phyloP scores from a whole-genome alignment of 2,797 vertebrate genomes.

The Pipistrellus pipistrellus region DNA sequence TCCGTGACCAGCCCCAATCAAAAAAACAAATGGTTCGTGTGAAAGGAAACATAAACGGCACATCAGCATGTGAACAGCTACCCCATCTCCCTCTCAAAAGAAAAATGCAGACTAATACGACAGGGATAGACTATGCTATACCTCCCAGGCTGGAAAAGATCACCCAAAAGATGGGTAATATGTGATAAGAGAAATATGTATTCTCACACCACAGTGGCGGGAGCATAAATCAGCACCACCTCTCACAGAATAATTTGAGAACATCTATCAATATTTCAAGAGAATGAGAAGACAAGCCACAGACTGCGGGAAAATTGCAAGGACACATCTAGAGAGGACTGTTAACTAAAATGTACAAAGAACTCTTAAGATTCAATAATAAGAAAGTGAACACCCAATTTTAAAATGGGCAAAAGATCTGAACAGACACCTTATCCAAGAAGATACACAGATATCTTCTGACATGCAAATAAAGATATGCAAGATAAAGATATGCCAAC shows the following conservation, averaged over 20 bases:
- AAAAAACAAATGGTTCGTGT: not conserved
- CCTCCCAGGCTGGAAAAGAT: not conserved
- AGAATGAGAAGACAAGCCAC: not conserved
- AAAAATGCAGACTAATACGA: conserved; percentile 20
- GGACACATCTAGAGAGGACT: not conserved
- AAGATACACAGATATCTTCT: not conserved
- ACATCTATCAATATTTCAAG: not conserved
- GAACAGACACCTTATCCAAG: not conserved
- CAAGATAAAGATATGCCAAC: not conserved
- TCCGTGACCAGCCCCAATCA: not conserved
- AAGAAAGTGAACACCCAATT: conserved; percentile 4
- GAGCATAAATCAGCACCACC: not conserved
- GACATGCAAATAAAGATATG: not conserved
- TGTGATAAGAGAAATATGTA: not conserved
- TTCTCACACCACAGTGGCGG: not conserved
- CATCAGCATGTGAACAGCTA: not conserved
- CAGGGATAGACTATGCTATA: not conserved
- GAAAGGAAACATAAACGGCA: not conserved
- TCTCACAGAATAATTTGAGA: not conserved
- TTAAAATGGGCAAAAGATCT: not conserved
- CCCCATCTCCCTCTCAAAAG: not conserved
- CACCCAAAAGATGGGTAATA: not conserved
- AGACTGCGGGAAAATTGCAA: not conserved
- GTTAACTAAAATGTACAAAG: not conserved
- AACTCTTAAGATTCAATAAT: not conserved